A percentile compares a stretch with the other conserved stretches of the same genome.
Evolutionary conservation across 2,888 invertebrate genomes (phyloP).

Genomic region (Spisula solida): DNA sequence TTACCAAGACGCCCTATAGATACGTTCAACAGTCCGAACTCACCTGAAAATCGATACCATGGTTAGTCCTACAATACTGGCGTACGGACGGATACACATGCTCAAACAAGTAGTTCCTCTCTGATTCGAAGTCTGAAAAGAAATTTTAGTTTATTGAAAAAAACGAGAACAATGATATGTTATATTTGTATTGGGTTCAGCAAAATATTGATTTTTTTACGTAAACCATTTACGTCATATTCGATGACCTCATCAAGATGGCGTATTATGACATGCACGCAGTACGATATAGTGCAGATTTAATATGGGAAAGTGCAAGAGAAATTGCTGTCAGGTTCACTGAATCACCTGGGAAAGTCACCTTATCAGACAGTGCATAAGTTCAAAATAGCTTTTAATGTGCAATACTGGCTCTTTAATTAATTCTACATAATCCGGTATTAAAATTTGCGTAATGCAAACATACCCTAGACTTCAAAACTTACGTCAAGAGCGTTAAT

Average conservation of each 20-base stretch:
- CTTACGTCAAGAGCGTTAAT: neutral
- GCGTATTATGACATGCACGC: too few species aligned
- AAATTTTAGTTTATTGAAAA: neutral
- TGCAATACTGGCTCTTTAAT: neutral
- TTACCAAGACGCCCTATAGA: too few species aligned
- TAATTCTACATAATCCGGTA: neutral
- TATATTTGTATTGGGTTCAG: too few species aligned
- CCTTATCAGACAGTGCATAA: neutral
- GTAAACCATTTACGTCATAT: too few species aligned
- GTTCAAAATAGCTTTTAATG: neutral
- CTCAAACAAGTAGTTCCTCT: slow-evolving; percentile 78
- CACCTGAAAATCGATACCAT: slow-evolving; percentile 83
- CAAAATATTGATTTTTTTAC: too few species aligned
- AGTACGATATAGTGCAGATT: too few species aligned
- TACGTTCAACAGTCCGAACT: neutral
- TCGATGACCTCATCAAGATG: too few species aligned
- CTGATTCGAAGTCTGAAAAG: slow-evolving; percentile 77
- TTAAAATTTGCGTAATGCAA: neutral
- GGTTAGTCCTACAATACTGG: slow-evolving; percentile 90
- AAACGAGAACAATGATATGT: too few species aligned
- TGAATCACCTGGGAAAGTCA: too few species aligned
- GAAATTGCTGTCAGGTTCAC: too few species aligned
- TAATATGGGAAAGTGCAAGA: slow-evolving; percentile 15
- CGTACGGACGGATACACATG: slow-evolving; percentile 78
- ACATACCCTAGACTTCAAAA: neutral